Conservation (phyloP, 2,888 invertebrate genomes). For the Adela reaumurella region DNA sequence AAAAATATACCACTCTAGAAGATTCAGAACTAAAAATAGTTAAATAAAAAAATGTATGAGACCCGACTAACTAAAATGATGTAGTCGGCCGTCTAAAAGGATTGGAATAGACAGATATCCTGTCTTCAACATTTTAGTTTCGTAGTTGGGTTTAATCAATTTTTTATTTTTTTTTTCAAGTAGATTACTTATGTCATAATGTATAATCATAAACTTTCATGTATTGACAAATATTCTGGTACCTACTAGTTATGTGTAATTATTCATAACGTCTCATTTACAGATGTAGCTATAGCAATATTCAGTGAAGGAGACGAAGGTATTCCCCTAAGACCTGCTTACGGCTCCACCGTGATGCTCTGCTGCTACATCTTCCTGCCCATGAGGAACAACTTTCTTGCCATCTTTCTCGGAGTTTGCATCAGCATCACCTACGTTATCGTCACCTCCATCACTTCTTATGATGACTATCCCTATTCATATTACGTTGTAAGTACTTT, state of each 20-base stretch:
- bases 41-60: too few species aligned
- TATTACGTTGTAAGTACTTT: slow-evolving; percentile 3
- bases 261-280: too few species aligned
- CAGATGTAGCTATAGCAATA: slow-evolving; percentile 64
- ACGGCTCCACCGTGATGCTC: slow-evolving; percentile 68
- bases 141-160: too few species aligned
- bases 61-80: too few species aligned
- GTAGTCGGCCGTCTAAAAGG: too few species aligned
- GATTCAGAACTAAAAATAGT: too few species aligned
- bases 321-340: slow-evolving; percentile 62
- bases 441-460: slow-evolving; percentile 35
- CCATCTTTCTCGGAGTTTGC: slow-evolving; percentile 64
- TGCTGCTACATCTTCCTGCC: slow-evolving; percentile 83
- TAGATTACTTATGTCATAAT: slow-evolving; percentile 1
- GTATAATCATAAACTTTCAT: background rate
- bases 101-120: too few species aligned
- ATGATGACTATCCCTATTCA: slow-evolving; percentile 30
- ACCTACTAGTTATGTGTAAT: background rate
- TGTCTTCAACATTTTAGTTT: too few species aligned
- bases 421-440: slow-evolving; percentile 65
- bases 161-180: too few species aligned
- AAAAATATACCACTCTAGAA: too few species aligned
- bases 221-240: background rate
- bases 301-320: slow-evolving; percentile 43
- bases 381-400: slow-evolving; percentile 68